A percentile compares a stretch with the other conserved stretches of the same genome.
phyloP scores from a whole-genome alignment of 2,113 vertebrate species.

The Pardalotus punctatus region DNA sequence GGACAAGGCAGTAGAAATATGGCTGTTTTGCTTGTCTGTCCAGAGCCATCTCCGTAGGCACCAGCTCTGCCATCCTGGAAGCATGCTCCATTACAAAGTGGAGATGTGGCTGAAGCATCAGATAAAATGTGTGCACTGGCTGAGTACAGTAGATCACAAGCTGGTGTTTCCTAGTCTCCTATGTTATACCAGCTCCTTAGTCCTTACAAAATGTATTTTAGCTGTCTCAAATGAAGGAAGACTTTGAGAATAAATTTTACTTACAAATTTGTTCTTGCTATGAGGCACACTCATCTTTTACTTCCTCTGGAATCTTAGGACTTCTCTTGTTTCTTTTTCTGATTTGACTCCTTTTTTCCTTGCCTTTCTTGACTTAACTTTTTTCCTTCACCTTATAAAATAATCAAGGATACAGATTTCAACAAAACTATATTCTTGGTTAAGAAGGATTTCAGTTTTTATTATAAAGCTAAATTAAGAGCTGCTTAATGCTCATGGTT shows the following conservation, averaged over 20 bases:
- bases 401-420: conserved; percentile 49
- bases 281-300: neutral
- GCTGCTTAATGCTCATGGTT: conserved; percentile 63
- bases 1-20: neutral
- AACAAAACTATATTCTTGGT: conserved; percentile 12
- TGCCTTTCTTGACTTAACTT: conserved; percentile 21
- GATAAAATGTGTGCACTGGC: neutral
- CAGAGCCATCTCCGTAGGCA: neutral
- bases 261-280: neutral
- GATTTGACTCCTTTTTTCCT: neutral
- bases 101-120: neutral
- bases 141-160: neutral
- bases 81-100: neutral
- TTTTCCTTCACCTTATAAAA: conserved; percentile 43
- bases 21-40: neutral
- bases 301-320: neutral
- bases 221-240: neutral
- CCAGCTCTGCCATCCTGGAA: neutral
- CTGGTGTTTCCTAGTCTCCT: neutral
- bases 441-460: conserved; percentile 66
- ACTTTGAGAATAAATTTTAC: neutral
- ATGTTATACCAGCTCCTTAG: neutral
- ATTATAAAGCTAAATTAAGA: conserved; percentile 68
- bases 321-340: neutral
- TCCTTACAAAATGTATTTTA: neutral